These are phyloP conservation scores for Astropecten irregularis DNA, from an alignment of 53 echinoderm and acorn worm genomes.

Conservation along the genomic window DNA sequence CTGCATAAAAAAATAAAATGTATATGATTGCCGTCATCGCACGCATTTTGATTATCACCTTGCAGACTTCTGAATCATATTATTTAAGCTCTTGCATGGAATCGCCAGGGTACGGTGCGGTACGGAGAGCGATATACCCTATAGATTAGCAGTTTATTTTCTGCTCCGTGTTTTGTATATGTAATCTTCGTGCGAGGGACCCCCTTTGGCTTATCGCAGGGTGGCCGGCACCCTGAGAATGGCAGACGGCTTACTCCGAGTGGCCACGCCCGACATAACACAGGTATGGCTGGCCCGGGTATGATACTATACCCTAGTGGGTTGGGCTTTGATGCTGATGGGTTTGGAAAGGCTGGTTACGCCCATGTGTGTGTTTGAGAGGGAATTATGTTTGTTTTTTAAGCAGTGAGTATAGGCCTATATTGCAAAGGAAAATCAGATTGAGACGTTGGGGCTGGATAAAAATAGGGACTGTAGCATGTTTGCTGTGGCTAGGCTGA, in stretches of 20 bases:
- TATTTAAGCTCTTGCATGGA: constrained; percentile 28
- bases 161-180: constrained; percentile 51
- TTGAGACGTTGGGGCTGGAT: not conserved
- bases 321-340: constrained; percentile 20
- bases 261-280: constrained; percentile 47
- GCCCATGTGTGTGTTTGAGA: not conserved
- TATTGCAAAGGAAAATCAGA: constrained; percentile 13
- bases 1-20: constrained; percentile 53
- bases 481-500: not conserved
- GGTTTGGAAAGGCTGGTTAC: constrained; percentile 6
- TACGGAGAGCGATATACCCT: not conserved
- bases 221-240: not conserved
- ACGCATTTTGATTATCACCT: constrained; percentile 29
- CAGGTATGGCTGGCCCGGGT: constrained; percentile 13
- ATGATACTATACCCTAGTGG: constrained; percentile 28
- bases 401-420: too few relatives aligned
- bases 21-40: constrained; percentile 9
- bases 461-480: not conserved
- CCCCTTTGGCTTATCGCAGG: constrained; percentile 36
- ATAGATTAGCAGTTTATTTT: constrained; percentile 12
- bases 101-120: constrained; percentile 37
- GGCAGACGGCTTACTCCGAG: not conserved
- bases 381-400: not conserved
- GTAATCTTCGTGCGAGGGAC: too few relatives aligned
- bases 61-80: not conserved